Conservation (phyloP, 2,797 vertebrate genomes). For the Lacerta agilis region DNA sequence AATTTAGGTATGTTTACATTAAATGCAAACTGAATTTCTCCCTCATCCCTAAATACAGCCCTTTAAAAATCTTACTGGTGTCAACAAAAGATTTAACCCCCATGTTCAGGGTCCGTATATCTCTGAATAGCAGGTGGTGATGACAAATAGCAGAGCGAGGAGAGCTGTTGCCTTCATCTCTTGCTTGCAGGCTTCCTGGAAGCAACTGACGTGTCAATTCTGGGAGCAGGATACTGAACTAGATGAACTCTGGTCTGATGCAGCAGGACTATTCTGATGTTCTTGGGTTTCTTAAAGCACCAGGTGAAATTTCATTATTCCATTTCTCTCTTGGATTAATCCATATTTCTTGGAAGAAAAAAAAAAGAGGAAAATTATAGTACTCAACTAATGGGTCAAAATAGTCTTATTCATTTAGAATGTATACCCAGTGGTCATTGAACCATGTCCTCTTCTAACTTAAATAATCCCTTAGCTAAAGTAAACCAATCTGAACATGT, state of each 20-base stretch:
- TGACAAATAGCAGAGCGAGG: not conserved
- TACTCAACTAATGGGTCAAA: not conserved
- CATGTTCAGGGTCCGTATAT: not conserved
- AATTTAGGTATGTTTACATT: too few species aligned
- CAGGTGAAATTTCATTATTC: not conserved
- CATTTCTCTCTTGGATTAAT: not conserved
- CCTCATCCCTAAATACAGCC: too few species aligned
- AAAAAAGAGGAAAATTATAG: not conserved
- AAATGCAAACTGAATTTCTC: too few species aligned
- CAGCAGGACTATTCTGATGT: not conserved
- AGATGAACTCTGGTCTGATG: not conserved
- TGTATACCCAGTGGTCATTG: not conserved
- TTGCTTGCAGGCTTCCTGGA: not conserved
- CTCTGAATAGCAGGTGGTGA: not conserved
- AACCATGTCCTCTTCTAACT: not conserved
- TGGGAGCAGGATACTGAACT: not conserved
- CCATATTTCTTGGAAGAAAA: not conserved
- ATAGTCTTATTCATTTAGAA: not conserved
- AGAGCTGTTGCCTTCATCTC: not conserved
- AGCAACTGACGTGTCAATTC: not conserved
- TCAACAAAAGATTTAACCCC: not conserved
- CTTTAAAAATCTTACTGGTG: not conserved
- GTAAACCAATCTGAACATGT: not conserved
- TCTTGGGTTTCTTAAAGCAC: not conserved
- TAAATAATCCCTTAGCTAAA: conserved; percentile 2